Base-by-base conservation (phyloP, 2,797 vertebrate genomes). In the Fratercula arctica region DNA sequence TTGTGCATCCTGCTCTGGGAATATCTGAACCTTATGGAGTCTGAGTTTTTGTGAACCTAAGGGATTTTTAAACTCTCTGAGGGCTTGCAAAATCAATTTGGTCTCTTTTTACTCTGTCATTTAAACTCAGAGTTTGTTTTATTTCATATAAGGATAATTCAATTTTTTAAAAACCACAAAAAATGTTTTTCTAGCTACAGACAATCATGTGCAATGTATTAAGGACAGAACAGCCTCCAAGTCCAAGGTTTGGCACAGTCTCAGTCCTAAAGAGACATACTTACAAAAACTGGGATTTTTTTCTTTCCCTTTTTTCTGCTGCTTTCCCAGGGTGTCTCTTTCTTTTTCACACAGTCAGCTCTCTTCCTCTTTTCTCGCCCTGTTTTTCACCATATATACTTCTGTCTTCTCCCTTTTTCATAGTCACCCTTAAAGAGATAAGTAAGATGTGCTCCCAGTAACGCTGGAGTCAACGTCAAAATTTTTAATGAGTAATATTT, bases 131-230 rank as follows among this genome's bases (percentile, higher is more conserved):
- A 53, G 84, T 73, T 96, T 95, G 68, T 93, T 85, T 95, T 87
- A 93, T 93, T 96, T 95, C 81, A 72, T 92, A 90, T 91, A 94
- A 94, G 66, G 57, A 85, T 96, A 96, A 95, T 91, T 95, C 46
- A 92, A 93, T 96, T 75, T 81, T 95, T 91, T 66, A 6, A 57
- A 96, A 93, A 90, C 84, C 86, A 83, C 92, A 92, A 91, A 93
- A 94, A 95, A 78, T 94, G 85, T 93, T 94, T 93, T 95, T 83
- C 85, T 91, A 95, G 89, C 94, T 97, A 95, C 69, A 96, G 91
- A 96, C 59, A 92, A 93, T 93, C 94, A 96, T 96, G 89, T 96
- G 96, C 93, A 93, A 96, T 81, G 87, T 90, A 97, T 96, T 96
- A 96, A 84, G 90, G 72, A 69, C 79, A 91, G 90, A 93, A 89